Base-by-base conservation (phyloP, 2,113 vertebrate genomes). In the Strix aluco region DNA sequence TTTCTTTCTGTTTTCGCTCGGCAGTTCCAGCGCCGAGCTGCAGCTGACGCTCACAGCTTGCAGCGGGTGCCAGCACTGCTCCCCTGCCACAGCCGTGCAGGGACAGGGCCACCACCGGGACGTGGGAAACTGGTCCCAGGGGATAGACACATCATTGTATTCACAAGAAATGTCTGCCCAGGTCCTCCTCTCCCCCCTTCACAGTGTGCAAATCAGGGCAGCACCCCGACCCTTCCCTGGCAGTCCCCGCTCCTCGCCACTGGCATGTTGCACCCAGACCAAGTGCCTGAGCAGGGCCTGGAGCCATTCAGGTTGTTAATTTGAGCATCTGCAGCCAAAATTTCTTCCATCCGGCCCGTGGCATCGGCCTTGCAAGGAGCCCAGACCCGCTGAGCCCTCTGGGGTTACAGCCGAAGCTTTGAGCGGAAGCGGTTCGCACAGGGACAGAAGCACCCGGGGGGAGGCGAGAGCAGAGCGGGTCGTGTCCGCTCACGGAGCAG, bases 331-430 rank as follows among this genome's bases (percentile, higher is more conserved):
- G 4, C 44, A 65, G 78, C 58, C 79, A 9, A 25, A 88, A 73
- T 92, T 55, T 29, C 46, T 55, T 65, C 61, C 13, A 8, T 0
- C 1, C 42, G 69, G 38, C 29, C 36, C 0, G 0, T 11, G 80
- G 20, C 78, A 14, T 55, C 7, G 3, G 75, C 54, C 42, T 25
- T 9, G n/a, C 12, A 2, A 26, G 74, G 71, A 70, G 21, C 84
- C 30, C 7, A 1, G 5, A 55, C 59, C 80, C 0, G 0, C 30
- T 12, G 57, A 54, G 20, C 58, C 54, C 34, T 14, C 23, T 40
- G 75, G 57, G 32, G 32, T 72, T 38, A 1, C 0, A 1, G 11
- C 47, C 7, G 0, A n/a, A 49, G 4, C 86, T 59, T 40, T 0
- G 1, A 61, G 62, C 34, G 3, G 0, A 46, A 61, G 62, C 6